A percentile compares a stretch with the other conserved stretches of the same genome.
Evolutionary conservation across 2,113 vertebrate genomes (phyloP).

Genomic region (Apteryx mantelli): DNA sequence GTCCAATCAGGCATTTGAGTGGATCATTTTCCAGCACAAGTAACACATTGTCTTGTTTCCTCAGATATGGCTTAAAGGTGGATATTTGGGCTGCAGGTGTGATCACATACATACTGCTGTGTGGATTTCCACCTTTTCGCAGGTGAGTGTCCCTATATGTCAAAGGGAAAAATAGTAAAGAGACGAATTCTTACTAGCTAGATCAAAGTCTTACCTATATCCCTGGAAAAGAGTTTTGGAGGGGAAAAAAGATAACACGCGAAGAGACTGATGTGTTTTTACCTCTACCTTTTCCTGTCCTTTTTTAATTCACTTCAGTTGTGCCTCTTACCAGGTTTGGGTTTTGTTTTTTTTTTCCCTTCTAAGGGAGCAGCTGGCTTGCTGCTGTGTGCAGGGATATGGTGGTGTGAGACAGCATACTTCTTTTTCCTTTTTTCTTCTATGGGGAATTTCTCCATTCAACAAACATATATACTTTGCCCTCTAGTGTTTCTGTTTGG

Average conservation of each 20-base stretch:
- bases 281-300: background rate
- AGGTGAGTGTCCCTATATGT: constrained; percentile 78
- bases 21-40: background rate
- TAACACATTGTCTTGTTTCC: background rate
- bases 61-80: constrained; percentile 96
- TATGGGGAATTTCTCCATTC: fast-evolving
- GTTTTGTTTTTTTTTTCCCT: background rate
- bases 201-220: background rate
- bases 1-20: background rate
- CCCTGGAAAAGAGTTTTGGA: background rate
- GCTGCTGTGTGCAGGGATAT: fast-evolving
- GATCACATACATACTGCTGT: constrained; percentile 96
- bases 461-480: background rate
- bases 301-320: background rate
- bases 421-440: background rate
- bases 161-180: background rate
- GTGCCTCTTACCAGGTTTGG: background rate
- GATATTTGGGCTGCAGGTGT: constrained; percentile 98
- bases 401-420: background rate
- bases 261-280: background rate
- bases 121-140: constrained; percentile 97
- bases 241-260: too few species aligned
- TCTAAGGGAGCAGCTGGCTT: background rate
- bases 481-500: constrained; percentile 33
- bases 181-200: background rate